These are phyloP conservation scores for Drepana falcataria DNA, from an alignment of 2,888 invertebrate genomes.

Conservation along the genomic window DNA sequence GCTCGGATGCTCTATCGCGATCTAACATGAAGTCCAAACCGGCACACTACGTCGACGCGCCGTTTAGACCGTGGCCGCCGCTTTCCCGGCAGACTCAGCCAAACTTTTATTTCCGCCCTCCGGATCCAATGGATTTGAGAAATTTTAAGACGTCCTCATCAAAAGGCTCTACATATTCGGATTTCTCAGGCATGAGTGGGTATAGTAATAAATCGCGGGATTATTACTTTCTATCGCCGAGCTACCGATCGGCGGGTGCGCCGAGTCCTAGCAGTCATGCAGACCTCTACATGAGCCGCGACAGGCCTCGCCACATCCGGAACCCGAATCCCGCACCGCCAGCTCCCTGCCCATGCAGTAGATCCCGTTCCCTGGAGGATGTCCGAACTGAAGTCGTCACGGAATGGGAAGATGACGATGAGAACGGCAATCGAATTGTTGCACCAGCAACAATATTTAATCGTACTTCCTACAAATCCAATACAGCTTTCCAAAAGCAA, in stretches of 20 bases:
- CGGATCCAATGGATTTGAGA: constrained; percentile 69
- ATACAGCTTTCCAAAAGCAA: constrained; percentile 60
- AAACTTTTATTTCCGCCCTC: constrained; percentile 71
- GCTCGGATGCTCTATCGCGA: constrained; percentile 73
- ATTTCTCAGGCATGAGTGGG: constrained; percentile 74
- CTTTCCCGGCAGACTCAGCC: constrained; percentile 76
- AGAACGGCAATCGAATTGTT: constrained; percentile 80
- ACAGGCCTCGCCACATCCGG: constrained; percentile 67
- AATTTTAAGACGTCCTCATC: constrained; percentile 69
- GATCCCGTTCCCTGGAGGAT: constrained; percentile 86
- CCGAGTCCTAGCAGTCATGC: constrained; percentile 60
- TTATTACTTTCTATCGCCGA: constrained; percentile 83
- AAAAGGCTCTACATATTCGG: constrained; percentile 68
- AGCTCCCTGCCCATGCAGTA: constrained; percentile 79
- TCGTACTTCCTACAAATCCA: constrained; percentile 55
- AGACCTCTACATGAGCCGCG: constrained; percentile 53
- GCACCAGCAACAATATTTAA: constrained; percentile 73
- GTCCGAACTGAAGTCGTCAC: constrained; percentile 82
- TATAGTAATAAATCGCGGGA: constrained; percentile 68
- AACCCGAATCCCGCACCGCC: constrained; percentile 48
- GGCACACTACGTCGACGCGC: constrained; percentile 70
- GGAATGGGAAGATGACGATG: constrained; percentile 82
- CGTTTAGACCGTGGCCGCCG: constrained; percentile 83
- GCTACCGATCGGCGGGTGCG: constrained; percentile 83
- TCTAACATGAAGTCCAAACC: constrained; percentile 82